These are phyloP conservation scores for Anolis apletophallus DNA, from an alignment of 2,797 vertebrate species.

Conservation along the genomic window DNA sequence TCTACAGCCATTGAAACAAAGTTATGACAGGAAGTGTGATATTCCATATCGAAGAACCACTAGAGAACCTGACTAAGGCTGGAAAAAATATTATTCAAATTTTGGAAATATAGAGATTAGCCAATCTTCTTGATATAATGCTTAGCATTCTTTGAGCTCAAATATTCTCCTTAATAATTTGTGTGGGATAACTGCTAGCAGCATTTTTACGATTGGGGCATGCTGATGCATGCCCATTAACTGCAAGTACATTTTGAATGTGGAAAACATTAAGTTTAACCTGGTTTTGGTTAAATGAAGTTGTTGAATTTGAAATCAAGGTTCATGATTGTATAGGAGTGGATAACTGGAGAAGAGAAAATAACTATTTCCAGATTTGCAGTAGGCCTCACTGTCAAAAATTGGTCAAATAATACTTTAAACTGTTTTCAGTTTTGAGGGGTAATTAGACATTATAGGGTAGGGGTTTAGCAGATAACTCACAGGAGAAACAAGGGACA, in stretches of 20 bases:
- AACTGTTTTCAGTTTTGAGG: no score
- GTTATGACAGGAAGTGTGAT: background rate
- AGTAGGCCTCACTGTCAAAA: no score
- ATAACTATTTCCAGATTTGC: no score
- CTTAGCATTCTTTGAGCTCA: background rate
- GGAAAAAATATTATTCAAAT: background rate
- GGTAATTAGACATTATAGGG: no score
- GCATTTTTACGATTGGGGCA: background rate
- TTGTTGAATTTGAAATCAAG: background rate
- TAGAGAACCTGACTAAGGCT: background rate
- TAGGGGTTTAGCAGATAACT: no score
- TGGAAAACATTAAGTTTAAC: background rate
- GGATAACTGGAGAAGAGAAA: no score
- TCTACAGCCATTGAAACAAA: background rate
- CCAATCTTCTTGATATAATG: background rate
- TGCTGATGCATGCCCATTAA: background rate
- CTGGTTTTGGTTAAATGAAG: background rate
- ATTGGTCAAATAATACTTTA: no score
- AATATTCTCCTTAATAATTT: background rate
- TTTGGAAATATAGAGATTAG: background rate
- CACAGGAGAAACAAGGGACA: no score
- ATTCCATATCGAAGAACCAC: background rate
- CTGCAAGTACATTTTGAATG: background rate
- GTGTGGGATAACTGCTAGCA: background rate
- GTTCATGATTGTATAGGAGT: no score